Evolutionary conservation across 2,888 invertebrate genomes (phyloP), one percentile per base, ranked within the genome.

Genomic region (Pandemis cinnamomeana): DNA sequence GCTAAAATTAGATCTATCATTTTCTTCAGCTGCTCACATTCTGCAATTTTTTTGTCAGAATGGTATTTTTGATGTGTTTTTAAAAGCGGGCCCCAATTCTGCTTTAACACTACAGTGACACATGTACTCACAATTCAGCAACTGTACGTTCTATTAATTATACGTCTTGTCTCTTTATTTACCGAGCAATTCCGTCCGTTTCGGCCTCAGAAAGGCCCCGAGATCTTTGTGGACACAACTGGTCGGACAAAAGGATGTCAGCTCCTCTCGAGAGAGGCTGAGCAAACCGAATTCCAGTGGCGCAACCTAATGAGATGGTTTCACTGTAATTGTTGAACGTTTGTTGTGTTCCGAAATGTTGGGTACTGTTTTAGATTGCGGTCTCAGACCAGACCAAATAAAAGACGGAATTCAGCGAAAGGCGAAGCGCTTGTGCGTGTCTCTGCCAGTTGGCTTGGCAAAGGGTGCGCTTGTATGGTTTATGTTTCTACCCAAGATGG

Each of bases 151-250:
- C 42, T 61, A 61, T 42, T 71, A 72, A 71, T 71, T 61, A 72
- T 73, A 27, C 69, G 48, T 53, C 64, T 69, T 70, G 62, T 68
- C 15, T 36, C 66, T 42, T 70, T 73, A 27, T 58, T 27, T 58
- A 11, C 27, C 11, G 27, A 58, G 27, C 11, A 58, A 58, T 58
- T 58, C 58, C 69, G 64, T 36, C 11, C 48, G 58, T 67, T 20
- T 55, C 48, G 42, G 13, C 36, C 71, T 61, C 71, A 36, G 36
- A 62, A 55, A 62, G 55, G 46, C 60, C 60, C 60, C 68, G 36
- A 69, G 68, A 69, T 69, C 64, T 63, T 15, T 76, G 74, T 76
- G 68, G 76, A 76, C 76, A 76, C 76, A 76, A 71, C 64, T 76
- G 76, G 7, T 8, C 15, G 10, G n/a, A 71, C 74, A 74, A 76